phyloP scores from a whole-genome alignment of 1,140 invertebrate genomes.

The Bombus picipes region DNA sequence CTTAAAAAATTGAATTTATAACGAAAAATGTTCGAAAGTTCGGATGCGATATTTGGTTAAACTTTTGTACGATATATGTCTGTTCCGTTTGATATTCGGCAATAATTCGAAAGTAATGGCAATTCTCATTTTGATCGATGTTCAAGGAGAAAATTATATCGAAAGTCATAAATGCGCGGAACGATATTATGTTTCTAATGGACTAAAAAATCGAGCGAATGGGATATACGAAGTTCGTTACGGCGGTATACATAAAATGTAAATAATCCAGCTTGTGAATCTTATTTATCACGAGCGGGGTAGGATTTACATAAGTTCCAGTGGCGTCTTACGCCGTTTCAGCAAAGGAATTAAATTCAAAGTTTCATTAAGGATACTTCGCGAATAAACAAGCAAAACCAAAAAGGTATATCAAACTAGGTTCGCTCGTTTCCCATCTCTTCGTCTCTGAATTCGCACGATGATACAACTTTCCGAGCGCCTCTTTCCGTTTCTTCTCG shows the following conservation, averaged over 20 bases:
- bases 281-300: conserved; percentile 12
- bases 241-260: neutral
- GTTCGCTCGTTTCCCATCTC: neutral
- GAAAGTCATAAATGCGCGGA: too few species aligned
- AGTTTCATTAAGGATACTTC: conserved; percentile 30
- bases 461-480: conserved; percentile 9
- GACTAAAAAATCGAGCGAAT: neutral
- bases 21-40: too few species aligned
- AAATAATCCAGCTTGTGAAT: conserved; percentile 11
- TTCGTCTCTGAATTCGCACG: conserved; percentile 13
- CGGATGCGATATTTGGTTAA: too few species aligned
- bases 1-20: too few species aligned
- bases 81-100: too few species aligned
- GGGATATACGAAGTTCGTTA: neutral
- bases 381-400: conserved; percentile 25
- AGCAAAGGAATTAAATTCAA: conserved; percentile 19
- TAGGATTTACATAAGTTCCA: conserved; percentile 1
- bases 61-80: too few species aligned
- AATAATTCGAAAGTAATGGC: too few species aligned
- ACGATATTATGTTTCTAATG: too few species aligned
- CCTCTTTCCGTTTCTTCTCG: neutral
- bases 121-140: too few species aligned
- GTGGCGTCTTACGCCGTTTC: neutral
- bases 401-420: conserved; percentile 20
- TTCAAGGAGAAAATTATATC: too few species aligned